These are phyloP conservation scores for Gonioctena quinquepunctata DNA, from an alignment of 1,140 invertebrate genomes.

Conservation along the genomic window DNA sequence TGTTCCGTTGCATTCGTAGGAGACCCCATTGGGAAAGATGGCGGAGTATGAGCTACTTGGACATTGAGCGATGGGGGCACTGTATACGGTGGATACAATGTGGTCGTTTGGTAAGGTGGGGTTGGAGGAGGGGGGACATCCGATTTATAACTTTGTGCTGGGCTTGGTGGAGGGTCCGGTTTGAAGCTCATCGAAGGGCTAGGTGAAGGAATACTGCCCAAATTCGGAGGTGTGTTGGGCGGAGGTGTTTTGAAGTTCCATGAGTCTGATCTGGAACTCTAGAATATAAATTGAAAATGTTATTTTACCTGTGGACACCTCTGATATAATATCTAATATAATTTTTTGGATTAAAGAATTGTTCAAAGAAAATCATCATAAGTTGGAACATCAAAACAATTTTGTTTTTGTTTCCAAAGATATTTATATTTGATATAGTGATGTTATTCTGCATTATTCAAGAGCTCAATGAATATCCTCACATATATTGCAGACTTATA, in stretches of 20 bases:
- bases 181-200: neutral
- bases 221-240: neutral
- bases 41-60: neutral
- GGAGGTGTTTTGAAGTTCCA: neutral
- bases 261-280: no score
- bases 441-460: no score
- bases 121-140: neutral
- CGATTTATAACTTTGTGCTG: neutral
- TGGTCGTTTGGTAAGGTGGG: neutral
- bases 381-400: no score
- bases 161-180: neutral
- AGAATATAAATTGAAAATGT: no score
- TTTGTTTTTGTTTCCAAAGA: no score
- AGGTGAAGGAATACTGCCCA: neutral
- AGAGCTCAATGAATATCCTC: no score
- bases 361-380: no score
- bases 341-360: no score
- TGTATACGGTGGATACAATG: neutral
- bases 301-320: no score
- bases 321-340: no score
- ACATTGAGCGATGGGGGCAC: neutral
- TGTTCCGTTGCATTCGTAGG: neutral
- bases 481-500: no score
- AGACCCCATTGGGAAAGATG: neutral
- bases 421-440: no score